Conservation (phyloP, 2,113 vertebrate genomes). For the Sebastes schlegelii region DNA sequence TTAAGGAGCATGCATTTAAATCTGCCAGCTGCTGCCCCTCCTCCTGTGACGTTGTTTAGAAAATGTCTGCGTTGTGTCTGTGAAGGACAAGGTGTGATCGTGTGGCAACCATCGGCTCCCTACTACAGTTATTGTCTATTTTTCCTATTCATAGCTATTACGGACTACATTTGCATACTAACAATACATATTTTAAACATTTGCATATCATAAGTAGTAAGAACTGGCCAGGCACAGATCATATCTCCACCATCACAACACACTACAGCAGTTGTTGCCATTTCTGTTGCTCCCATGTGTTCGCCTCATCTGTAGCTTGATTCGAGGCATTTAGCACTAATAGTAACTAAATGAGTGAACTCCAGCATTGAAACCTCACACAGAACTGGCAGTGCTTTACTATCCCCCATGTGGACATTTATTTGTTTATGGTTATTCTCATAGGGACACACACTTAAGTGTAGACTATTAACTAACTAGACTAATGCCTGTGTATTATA, state of each 20-base stretch:
- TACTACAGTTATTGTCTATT: conserved; percentile 42
- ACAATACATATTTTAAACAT: conserved; percentile 60
- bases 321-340: conserved; percentile 19
- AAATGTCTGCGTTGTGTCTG: conserved; percentile 11
- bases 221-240: conserved; percentile 41
- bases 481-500: not conserved
- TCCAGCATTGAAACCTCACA: not conserved
- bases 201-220: conserved; percentile 61
- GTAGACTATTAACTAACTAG: conserved; percentile 6
- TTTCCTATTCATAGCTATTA: conserved; percentile 56
- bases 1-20: not conserved
- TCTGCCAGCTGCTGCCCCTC: not conserved
- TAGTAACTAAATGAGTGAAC: not conserved
- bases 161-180: conserved; percentile 67
- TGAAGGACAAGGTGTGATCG: conserved; percentile 42
- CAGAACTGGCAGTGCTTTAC: conserved; percentile 1
- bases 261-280: not conserved
- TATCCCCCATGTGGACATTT: not conserved
- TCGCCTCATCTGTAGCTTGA: conserved; percentile 12
- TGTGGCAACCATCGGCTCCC: conserved; percentile 19
- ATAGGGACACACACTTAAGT: not conserved
- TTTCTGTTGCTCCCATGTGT: conserved; percentile 16
- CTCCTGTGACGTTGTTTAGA: conserved; percentile 7
- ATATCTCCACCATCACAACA: conserved; percentile 31
- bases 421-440: conserved; percentile 14